Conservation (phyloP, 2,888 invertebrate species). For the Cetonia aurata region DNA sequence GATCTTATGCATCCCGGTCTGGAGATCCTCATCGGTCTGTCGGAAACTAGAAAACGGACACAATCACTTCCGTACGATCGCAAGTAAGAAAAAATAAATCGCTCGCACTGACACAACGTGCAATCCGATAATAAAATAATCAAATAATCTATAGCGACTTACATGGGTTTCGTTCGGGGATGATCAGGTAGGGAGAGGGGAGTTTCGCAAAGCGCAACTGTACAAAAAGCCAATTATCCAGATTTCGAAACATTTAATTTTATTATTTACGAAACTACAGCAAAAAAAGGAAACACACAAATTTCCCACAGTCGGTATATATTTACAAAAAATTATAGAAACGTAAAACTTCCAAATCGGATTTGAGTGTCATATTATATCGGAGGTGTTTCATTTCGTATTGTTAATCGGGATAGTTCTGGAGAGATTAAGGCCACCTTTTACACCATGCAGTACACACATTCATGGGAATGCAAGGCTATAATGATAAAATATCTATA, state of each 20-base stretch:
- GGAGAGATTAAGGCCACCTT: conserved; percentile 17
- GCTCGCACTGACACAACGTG: conserved; percentile 17
- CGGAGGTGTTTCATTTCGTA: neutral
- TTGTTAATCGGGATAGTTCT: conserved; percentile 15
- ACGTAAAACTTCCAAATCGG: neutral
- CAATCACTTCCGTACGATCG: neutral
- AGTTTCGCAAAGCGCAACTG: conserved; percentile 25
- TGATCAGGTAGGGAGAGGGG: neutral
- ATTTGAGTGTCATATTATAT: neutral
- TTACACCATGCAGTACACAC: conserved; percentile 21
- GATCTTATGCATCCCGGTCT: conserved; percentile 93
- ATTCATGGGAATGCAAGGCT: neutral
- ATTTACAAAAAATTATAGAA: neutral
- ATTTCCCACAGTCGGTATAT: conserved; percentile 8
- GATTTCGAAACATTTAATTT: conserved; percentile 34
- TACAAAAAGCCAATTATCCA: conserved; percentile 43
- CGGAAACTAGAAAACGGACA: conserved; percentile 74
- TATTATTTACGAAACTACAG: conserved; percentile 38
- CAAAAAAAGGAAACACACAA: conserved; percentile 27
- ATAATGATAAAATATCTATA: too few relatives aligned
- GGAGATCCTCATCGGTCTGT: conserved; percentile 86
- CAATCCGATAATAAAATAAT: conserved; percentile 18
- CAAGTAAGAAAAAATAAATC: conserved; percentile 1
- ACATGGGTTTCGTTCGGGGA: conserved; percentile 9
- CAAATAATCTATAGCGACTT: conserved; percentile 10